A percentile compares a stretch with the other conserved stretches of the same genome.
Evolutionary conservation across 2,888 invertebrate species (phyloP).

Genomic region (Hydraecia micacea): DNA sequence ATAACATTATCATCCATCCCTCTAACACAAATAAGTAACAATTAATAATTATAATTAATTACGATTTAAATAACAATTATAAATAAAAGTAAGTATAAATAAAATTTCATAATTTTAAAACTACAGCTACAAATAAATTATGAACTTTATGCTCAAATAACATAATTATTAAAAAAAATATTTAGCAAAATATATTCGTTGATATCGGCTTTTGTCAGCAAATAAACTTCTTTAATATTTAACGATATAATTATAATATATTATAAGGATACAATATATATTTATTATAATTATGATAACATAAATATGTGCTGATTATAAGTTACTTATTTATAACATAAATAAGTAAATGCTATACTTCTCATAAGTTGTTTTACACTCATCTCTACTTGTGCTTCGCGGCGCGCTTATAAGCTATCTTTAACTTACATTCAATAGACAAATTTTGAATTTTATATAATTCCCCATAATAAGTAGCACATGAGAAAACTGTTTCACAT

Average conservation of each 20-base stretch:
- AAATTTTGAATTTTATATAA: background rate
- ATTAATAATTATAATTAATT: background rate
- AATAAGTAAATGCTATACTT: background rate
- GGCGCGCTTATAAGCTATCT: conserved; percentile 26
- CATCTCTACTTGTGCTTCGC: conserved; percentile 50
- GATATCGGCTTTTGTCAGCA: conserved; percentile 5
- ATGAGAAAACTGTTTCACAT: background rate
- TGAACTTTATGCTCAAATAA: conserved; percentile 3
- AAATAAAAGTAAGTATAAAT: background rate
- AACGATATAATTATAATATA: conserved; percentile 3
- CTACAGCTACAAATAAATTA: background rate
- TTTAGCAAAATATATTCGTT: conserved; percentile 31
- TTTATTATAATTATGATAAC: background rate
- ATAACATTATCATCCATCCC: background rate
- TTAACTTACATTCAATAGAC: background rate
- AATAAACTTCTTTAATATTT: conserved; percentile 20
- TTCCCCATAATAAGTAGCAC: background rate
- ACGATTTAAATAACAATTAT: conserved; percentile 4
- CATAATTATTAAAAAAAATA: background rate
- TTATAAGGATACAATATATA: background rate
- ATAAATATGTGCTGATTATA: conserved; percentile 18
- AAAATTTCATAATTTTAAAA: background rate
- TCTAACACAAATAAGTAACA: conserved; percentile 10
- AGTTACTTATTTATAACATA: background rate
- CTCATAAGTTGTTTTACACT: conserved; percentile 12